Evolutionary conservation across 2,113 vertebrate genomes (phyloP).

Genomic region (Engraulis encrasicolus): DNA sequence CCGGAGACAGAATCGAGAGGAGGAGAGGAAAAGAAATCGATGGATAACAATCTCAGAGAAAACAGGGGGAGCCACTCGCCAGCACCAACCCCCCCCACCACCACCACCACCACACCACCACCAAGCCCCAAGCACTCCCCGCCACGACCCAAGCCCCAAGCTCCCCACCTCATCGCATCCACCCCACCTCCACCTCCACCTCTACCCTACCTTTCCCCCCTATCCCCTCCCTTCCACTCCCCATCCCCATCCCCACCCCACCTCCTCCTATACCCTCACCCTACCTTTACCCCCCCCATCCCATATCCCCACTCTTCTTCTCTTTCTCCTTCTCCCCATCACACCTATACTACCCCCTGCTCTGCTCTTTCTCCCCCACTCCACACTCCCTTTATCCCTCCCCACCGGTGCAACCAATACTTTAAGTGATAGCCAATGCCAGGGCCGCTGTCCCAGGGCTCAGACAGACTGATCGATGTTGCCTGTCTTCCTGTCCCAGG

Average conservation of each 20-base stretch:
- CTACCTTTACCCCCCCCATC: too few relatives aligned
- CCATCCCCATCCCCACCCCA: background rate
- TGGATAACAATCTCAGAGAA: constrained; percentile 47
- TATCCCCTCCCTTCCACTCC: background rate
- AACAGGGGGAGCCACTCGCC: constrained; percentile 38
- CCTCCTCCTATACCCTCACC: constrained; percentile 47
- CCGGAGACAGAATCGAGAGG: constrained; percentile 41
- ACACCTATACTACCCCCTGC: too few relatives aligned
- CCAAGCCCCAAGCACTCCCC: too few relatives aligned
- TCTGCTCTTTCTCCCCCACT: too few relatives aligned
- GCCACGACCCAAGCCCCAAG: too few relatives aligned
- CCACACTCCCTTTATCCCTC: too few relatives aligned
- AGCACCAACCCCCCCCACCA: constrained; percentile 9
- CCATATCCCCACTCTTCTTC: too few relatives aligned
- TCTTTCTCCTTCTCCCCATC: too few relatives aligned
- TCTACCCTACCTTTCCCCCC: constrained; percentile 3
- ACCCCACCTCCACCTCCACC: too few relatives aligned
- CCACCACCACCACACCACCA: too few relatives aligned
- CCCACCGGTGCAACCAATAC: constrained; percentile 44
- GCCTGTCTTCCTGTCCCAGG: constrained; percentile 36
- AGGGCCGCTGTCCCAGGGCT: constrained; percentile 29
- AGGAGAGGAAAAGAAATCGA: constrained; percentile 47
- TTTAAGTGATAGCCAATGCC: constrained; percentile 40
- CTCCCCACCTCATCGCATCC: too few relatives aligned
- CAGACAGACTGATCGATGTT: constrained; percentile 43